These are phyloP conservation scores for Homarus gammarus DNA, from an alignment of 2,888 invertebrate genomes.

Conservation along the genomic window DNA sequence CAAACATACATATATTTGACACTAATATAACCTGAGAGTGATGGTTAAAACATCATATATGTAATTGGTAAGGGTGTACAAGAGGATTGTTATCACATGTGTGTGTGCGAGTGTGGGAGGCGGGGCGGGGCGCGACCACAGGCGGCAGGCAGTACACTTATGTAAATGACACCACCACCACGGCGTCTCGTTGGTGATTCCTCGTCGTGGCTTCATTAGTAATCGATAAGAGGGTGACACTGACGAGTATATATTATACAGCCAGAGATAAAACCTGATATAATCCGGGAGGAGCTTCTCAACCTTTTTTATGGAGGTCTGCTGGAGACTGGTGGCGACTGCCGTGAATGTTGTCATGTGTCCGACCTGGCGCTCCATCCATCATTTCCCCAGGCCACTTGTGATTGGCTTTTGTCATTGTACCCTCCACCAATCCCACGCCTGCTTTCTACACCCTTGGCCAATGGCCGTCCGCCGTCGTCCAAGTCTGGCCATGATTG, in stretches of 20 bases:
- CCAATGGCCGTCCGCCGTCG: neutral
- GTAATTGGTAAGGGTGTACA: neutral
- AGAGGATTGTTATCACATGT: neutral
- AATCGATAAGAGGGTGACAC: neutral
- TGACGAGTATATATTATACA: neutral
- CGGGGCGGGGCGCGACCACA: neutral
- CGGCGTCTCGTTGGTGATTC: neutral
- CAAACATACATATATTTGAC: neutral
- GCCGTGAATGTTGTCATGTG: neutral
- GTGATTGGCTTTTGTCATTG: slow-evolving; percentile 51
- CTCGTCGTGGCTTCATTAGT: neutral
- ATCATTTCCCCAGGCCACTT: slow-evolving; percentile 21
- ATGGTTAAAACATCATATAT: neutral
- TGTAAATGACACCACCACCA: neutral
- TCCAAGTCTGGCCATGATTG: slow-evolving; percentile 26
- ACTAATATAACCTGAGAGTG: neutral
- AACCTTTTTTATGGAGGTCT: neutral
- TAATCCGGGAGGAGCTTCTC: neutral
- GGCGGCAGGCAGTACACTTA: neutral
- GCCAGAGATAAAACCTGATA: neutral
- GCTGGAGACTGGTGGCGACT: neutral
- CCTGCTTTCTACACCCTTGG: slow-evolving; percentile 2
- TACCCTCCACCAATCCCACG: slow-evolving; percentile 42
- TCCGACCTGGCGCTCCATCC: slow-evolving; percentile 36
- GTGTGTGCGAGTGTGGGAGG: too few species aligned